These are phyloP conservation scores for Sylvilagus floridanus DNA, from an alignment of 2,797 vertebrate species.

Conservation along the genomic window DNA sequence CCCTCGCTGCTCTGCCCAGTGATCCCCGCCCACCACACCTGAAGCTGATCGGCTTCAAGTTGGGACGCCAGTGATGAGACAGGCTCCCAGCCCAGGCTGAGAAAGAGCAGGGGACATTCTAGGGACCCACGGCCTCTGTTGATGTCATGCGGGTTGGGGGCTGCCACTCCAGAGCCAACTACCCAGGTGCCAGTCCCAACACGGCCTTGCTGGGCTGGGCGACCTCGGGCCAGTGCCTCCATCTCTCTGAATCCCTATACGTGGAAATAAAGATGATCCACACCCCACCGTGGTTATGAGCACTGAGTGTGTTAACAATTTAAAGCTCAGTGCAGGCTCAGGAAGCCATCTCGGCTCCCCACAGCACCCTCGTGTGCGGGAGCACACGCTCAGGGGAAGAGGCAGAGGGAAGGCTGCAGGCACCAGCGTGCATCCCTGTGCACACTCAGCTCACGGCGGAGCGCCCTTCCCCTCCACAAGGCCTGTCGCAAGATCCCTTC, in stretches of 20 bases:
- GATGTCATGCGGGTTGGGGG: neutral
- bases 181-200: neutral
- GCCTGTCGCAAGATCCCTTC: neutral
- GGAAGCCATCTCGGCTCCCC: neutral
- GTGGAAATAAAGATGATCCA: neutral
- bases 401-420: neutral
- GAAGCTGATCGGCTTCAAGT: neutral
- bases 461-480: neutral
- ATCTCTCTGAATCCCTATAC: slow-evolving; percentile 31
- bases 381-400: neutral
- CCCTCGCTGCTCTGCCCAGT: neutral
- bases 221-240: neutral
- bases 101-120: neutral
- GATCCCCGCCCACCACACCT: neutral
- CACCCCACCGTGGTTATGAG: neutral
- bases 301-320: neutral
- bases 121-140: neutral
- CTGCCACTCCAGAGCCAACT: neutral
- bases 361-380: too few species aligned
- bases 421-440: neutral
- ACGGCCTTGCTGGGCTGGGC: neutral
- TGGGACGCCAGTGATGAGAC: neutral
- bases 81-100: neutral
- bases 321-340: neutral
- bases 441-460: neutral